Evolutionary conservation across 2,797 vertebrate genomes (phyloP).

Genomic region (Erethizon dorsatum): DNA sequence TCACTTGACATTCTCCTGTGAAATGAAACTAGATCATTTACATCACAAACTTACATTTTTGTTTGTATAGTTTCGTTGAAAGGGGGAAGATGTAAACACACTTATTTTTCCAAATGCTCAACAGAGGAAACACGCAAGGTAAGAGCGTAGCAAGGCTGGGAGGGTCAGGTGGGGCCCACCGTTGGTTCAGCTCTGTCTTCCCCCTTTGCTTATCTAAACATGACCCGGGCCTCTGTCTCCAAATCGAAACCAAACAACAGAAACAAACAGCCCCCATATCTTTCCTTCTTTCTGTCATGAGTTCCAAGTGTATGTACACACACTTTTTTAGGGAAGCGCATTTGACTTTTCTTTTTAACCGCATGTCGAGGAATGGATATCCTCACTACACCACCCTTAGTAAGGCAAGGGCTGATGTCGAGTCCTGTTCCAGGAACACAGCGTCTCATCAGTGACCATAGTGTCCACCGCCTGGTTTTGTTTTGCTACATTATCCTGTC

Average conservation of each 20-base stretch:
- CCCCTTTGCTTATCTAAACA: background rate
- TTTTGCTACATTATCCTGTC: background rate
- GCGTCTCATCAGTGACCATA: too few relatives aligned
- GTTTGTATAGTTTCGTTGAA: background rate
- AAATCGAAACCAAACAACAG: background rate
- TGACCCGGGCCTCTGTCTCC: background rate
- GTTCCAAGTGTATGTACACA: background rate
- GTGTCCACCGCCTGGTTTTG: background rate
- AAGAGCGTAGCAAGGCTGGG: rapidly evolving
- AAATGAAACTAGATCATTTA: background rate
- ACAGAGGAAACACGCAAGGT: background rate
- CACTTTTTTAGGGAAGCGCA: background rate
- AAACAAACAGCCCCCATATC: background rate
- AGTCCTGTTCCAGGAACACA: too few relatives aligned
- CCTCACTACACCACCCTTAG: background rate
- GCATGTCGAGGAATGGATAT: background rate
- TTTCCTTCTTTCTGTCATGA: background rate
- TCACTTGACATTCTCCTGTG: background rate
- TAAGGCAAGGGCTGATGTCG: background rate
- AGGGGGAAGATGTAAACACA: background rate
- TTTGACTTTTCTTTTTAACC: background rate
- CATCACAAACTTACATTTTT: background rate
- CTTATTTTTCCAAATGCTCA: background rate
- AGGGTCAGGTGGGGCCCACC: too few relatives aligned
- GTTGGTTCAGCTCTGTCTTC: background rate